phyloP scores from a whole-genome alignment of 2,888 invertebrate species.

The Eupelmus urozonus region DNA sequence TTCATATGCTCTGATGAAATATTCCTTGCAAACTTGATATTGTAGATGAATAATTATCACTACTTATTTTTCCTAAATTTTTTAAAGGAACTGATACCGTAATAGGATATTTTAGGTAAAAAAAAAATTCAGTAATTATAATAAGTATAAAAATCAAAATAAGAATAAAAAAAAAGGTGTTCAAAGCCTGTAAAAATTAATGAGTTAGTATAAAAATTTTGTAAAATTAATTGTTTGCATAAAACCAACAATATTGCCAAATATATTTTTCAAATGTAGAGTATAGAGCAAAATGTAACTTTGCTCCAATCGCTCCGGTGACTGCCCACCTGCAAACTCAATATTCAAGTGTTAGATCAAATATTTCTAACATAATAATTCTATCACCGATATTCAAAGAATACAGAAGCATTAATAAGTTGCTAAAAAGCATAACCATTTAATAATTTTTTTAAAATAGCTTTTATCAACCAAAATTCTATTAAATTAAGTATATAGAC shows the following conservation, averaged over 20 bases:
- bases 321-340: conserved; percentile 74
- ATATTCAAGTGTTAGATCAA: conserved; percentile 68
- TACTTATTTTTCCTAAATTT: conserved; percentile 47
- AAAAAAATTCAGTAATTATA: conserved; percentile 44
- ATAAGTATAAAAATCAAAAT: conserved; percentile 43
- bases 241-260: conserved; percentile 49
- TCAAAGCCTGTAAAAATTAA: conserved; percentile 67
- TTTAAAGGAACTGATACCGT: conserved; percentile 52
- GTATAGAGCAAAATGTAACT: conserved; percentile 60
- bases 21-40: conserved; percentile 37
- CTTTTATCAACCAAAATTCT: conserved; percentile 5
- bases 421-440: conserved; percentile 28
- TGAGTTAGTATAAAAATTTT: conserved; percentile 66
- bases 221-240: conserved; percentile 55
- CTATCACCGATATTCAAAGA: conserved; percentile 53
- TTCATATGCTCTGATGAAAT: conserved; percentile 41
- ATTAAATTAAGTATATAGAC: conserved; percentile 33
- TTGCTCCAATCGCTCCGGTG: conserved; percentile 64
- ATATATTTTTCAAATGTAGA: conserved; percentile 52
- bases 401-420: too few relatives aligned
- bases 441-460: conserved; percentile 38
- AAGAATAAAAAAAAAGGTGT: conserved; percentile 18
- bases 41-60: conserved; percentile 48
- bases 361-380: conserved; percentile 43
- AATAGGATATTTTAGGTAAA: conserved; percentile 55